Evolutionary conservation across 2,797 vertebrate genomes (phyloP).

Genomic region (Pseudochirops corinnae): DNA sequence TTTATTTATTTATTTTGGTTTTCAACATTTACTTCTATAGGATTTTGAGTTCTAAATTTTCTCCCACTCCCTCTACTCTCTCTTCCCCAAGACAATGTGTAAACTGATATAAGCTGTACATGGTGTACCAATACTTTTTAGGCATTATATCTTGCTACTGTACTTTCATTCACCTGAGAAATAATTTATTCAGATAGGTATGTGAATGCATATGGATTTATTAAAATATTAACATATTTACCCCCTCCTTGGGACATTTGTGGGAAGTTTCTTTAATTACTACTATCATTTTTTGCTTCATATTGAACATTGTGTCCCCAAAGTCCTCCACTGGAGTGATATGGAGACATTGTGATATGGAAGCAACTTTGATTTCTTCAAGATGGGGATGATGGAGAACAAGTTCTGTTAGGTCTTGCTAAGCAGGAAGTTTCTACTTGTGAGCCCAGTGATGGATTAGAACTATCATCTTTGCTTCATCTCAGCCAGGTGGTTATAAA

Average conservation of each 20-base stretch:
- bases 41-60: no score
- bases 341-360: background rate
- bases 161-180: background rate
- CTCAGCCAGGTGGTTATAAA: background rate
- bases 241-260: background rate
- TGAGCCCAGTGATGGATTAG: background rate
- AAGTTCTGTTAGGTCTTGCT: background rate
- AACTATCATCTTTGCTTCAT: background rate
- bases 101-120: no score
- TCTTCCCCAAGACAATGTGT: no score
- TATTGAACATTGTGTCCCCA: background rate
- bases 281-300: background rate
- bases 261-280: background rate
- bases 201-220: background rate
- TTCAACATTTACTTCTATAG: no score
- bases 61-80: no score
- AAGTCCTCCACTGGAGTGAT: background rate
- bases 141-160: background rate
- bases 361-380: background rate
- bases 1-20: no score
- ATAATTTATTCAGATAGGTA: background rate
- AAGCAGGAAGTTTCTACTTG: background rate
- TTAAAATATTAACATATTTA: background rate
- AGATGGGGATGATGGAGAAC: background rate
- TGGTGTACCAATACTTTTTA: background rate